Base-by-base conservation (phyloP, 1,140 invertebrate genomes). In the Calephelis virginiensis region DNA sequence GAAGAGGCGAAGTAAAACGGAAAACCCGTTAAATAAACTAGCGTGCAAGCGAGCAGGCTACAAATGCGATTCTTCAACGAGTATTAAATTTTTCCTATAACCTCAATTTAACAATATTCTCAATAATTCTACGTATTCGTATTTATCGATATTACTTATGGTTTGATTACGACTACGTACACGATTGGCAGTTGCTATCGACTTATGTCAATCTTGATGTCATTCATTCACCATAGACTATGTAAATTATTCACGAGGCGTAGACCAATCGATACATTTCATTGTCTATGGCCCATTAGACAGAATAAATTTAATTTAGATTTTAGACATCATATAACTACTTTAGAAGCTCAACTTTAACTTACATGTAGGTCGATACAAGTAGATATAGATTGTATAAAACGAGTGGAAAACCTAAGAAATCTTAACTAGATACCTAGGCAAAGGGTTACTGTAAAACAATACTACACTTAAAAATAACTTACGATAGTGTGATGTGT, bases 371-470 rank as follows among this genome's bases (percentile, higher is more conserved):
- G 77, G 83, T 82, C 66, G 78, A 82, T 88, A 87, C 70, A 84
- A 82, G 63, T 83, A 81, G 77, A 81, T 90, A 86, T 86, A 77
- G 76, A 86, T 88, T 90, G 88, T 90, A 90, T 89, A 90, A 90
- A 90, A 90, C 78, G 84, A 87, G 84, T 90, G 85, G 85, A 89
- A 90, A 90, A 89, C 81, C 85, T 83, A 85, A 86, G 81, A 86
- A 38, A 78, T 73, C 82, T 86, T 88, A 85, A 73, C 71, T 82
- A 70, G 73, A 79, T 81, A 85, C 82, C 82, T 85, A 88, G 84
- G 83, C 85, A 87, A 85, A 81, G 82, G 81, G 77, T 84, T 82
- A 89, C 78, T 79, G 83, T 86, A 84, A 84, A 86, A 82, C 69
- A 81, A 65, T 77, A 81, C 84, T 90, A 88, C 77, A 89, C 82